Percentiles rank a stretch among this genome's conserved stretches.
Evolutionary conservation across 2,113 vertebrate species (phyloP).

Genomic region (Lipophrys pholis): DNA sequence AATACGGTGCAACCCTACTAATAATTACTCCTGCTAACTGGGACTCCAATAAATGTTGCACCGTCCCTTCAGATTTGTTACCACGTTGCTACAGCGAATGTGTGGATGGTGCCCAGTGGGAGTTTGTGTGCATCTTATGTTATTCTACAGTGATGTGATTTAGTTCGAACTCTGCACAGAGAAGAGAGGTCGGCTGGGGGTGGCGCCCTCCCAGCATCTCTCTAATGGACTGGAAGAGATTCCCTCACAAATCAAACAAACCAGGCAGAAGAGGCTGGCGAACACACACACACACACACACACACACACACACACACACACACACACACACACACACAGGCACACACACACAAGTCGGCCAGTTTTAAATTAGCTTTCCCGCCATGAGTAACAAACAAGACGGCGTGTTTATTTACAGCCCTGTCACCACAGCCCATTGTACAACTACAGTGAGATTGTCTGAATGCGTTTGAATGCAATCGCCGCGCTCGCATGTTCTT

Average conservation of each 20-base stretch:
- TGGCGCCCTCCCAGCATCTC: slow-evolving; percentile 44
- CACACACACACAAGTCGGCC: slow-evolving; percentile 3
- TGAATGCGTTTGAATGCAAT: slow-evolving; percentile 15
- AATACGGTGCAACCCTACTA: too few relatives aligned
- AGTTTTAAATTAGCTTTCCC: slow-evolving; percentile 46
- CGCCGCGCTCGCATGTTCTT: not conserved
- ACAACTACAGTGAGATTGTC: slow-evolving; percentile 5
- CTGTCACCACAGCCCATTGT: not conserved
- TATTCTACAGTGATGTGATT: slow-evolving; percentile 65
- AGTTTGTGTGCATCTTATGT: slow-evolving; percentile 2
- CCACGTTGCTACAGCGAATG: slow-evolving; percentile 1
- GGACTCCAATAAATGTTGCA: too few relatives aligned
- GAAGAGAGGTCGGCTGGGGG: slow-evolving; percentile 60
- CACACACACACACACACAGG: not conserved
- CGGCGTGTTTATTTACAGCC: slow-evolving; percentile 51
- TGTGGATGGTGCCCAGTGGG: slow-evolving; percentile 17
- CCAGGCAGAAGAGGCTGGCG: slow-evolving; percentile 45
- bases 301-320: not conserved
- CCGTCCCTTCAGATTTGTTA: slow-evolving; percentile 13
- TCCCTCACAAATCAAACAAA: slow-evolving; percentile 69
- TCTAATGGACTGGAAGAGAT: slow-evolving; percentile 74
- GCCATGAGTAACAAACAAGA: slow-evolving; percentile 35
- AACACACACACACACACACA: slow-evolving; percentile 13
- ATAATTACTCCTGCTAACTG: too few relatives aligned
- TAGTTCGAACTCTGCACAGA: slow-evolving; percentile 46